Percentiles rank a stretch among this genome's conserved stretches.
Evolutionary conservation across 2,113 vertebrate species (phyloP).

Genomic region (Thalassarche chlororhynchos): DNA sequence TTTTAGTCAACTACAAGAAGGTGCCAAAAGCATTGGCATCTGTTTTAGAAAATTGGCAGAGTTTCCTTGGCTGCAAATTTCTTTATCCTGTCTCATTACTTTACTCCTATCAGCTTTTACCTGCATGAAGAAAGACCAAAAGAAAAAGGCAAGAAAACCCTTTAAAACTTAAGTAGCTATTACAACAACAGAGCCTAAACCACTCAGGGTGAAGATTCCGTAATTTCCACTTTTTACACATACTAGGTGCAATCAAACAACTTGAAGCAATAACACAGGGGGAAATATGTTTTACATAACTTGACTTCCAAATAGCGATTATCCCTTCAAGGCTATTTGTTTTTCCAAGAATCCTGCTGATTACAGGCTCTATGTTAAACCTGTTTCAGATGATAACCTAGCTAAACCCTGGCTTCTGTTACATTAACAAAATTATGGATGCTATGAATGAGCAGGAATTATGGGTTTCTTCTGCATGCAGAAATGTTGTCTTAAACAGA

Average conservation of each 20-base stretch:
- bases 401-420: slow-evolving; percentile 43
- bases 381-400: slow-evolving; percentile 74
- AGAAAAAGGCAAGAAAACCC: slow-evolving; percentile 56
- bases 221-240: slow-evolving; percentile 49
- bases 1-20: slow-evolving; percentile 32
- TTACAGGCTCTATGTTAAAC: slow-evolving; percentile 63
- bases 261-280: slow-evolving; percentile 58
- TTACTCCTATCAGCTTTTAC: slow-evolving; percentile 54
- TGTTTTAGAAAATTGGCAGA: slow-evolving; percentile 39
- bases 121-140: slow-evolving; percentile 58
- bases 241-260: slow-evolving; percentile 53
- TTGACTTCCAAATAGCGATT: slow-evolving; percentile 65
- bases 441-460: not conserved
- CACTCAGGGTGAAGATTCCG: slow-evolving; percentile 53
- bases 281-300: slow-evolving; percentile 70
- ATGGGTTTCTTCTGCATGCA: not conserved
- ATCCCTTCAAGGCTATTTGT: slow-evolving; percentile 65
- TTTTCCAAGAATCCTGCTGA: slow-evolving; percentile 70
- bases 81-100: slow-evolving; percentile 24
- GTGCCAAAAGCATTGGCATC: slow-evolving; percentile 34
- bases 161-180: slow-evolving; percentile 65
- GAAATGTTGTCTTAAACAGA: not conserved
- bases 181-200: slow-evolving; percentile 51
- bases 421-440: slow-evolving; percentile 4
- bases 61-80: slow-evolving; percentile 39